Evolutionary conservation across 1,140 invertebrate species (phyloP).

Genomic region (Elysia chlorotica): DNA sequence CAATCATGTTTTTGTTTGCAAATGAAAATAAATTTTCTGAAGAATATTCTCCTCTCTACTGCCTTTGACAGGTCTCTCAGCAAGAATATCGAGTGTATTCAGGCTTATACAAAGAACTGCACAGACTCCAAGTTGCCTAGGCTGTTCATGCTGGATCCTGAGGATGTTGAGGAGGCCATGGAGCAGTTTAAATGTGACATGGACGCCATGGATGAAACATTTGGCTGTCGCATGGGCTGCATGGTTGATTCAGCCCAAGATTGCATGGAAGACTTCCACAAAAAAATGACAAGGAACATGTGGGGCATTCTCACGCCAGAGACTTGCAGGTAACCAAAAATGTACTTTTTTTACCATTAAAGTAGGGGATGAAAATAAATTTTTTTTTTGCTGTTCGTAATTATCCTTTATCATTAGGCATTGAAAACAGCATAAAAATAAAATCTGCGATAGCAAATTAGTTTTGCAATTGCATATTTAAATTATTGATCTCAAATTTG

Average conservation of each 20-base stretch:
- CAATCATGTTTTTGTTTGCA: too few relatives aligned
- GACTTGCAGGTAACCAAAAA: too few relatives aligned
- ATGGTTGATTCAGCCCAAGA: not conserved
- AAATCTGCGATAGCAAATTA: too few relatives aligned
- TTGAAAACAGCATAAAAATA: too few relatives aligned
- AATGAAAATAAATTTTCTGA: too few relatives aligned
- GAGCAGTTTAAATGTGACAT: not conserved
- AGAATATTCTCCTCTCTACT: too few relatives aligned
- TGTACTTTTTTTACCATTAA: too few relatives aligned
- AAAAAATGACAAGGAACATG: not conserved
- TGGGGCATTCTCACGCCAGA: not conserved
- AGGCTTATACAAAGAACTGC: not conserved
- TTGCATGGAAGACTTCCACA: not conserved
- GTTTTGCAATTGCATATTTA: too few relatives aligned
- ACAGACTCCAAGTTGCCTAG: not conserved
- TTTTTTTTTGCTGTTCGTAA: too few relatives aligned
- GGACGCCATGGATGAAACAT: not conserved
- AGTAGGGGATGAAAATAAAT: too few relatives aligned
- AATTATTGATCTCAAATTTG: too few relatives aligned
- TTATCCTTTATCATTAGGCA: too few relatives aligned
- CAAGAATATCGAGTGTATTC: not conserved
- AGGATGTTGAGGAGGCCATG: not conserved
- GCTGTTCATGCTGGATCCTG: not conserved
- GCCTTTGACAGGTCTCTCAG: not conserved
- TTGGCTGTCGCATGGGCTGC: conserved; percentile 9